Base-by-base conservation (phyloP, 2,113 vertebrate species). In the Piaya cayana region DNA sequence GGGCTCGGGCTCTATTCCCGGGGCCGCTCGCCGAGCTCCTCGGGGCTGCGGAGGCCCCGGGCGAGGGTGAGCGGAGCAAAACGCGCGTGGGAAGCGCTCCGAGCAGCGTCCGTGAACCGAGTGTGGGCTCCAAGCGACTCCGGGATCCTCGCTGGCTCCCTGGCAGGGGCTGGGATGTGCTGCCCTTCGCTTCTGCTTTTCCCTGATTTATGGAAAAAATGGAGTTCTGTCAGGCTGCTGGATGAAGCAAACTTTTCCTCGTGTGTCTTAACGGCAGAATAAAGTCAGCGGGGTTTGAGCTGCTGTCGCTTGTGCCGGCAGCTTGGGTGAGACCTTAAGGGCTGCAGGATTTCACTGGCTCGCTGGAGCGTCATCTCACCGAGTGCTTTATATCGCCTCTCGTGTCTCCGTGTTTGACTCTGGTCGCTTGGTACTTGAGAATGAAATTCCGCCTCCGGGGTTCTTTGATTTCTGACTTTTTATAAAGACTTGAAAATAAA, bases 1-100 rank as follows among this genome's bases (percentile, higher is more conserved):
- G 16, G 70, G 4, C 52, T 36, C n/a, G 2, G 84, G 72, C 8
- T 20, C 27, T 16, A 0, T 23, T 50, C 10, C 36, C 15, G 82
- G 37, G 64, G 12, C 1, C 0, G 20, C 68, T 56, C 27, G 0
- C 16, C 3, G 0, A 34, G 68, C 36, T 30, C 4, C 42, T 0
- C 7, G 6, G 4, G 34, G 0, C 26, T 9, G 26, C 2, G 3
- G 39, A 21, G n/a, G 53, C 52, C 74, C 19, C 74, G 39, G 55
- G 42, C 9, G 18, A 43, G 8, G 42, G 1, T 39, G 21, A 69
- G 29, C 37, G 85, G 78, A 58, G 65, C 78, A 34, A 78, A 65
- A 39, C 6, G 3, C 9, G 0, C 5, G 7, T 15, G 80, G 76
- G 25, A 80, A 92, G 42, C 0, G 4, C 42, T 71, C 2, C 6